Percentiles rank a stretch among this genome's conserved stretches.
These are phyloP conservation scores for Mustela lutreola DNA, from an alignment of 2,113 vertebrate species.

Conservation along the genomic window DNA sequence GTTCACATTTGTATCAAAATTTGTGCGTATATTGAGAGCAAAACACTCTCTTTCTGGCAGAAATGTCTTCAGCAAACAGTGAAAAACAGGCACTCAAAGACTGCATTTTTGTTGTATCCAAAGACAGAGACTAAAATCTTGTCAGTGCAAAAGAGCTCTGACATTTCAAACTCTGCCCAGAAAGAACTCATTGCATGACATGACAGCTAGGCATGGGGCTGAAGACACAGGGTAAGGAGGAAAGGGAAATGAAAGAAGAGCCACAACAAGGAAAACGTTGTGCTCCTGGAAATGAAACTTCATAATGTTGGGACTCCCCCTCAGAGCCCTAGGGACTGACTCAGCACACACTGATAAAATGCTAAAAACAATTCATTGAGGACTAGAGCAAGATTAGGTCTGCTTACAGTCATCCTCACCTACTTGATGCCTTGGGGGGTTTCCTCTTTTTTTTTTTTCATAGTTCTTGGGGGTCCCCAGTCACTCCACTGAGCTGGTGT, in stretches of 20 bases:
- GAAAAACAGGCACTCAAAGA: background rate
- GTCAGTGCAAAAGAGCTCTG: background rate
- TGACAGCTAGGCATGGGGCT: background rate
- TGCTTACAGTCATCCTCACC: background rate
- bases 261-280: slow-evolving; percentile 66
- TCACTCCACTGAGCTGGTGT: background rate
- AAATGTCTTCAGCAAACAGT: slow-evolving; percentile 35
- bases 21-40: background rate
- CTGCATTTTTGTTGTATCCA: background rate
- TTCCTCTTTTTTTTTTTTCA: background rate
- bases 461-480: background rate
- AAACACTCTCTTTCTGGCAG: background rate
- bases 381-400: background rate
- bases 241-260: slow-evolving; percentile 74
- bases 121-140: slow-evolving; percentile 24
- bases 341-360: slow-evolving; percentile 56
- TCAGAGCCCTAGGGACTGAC: slow-evolving; percentile 48
- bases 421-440: background rate
- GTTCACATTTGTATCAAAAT: background rate
- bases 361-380: background rate
- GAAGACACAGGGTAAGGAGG: slow-evolving; percentile 22
- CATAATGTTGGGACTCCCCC: slow-evolving; percentile 70
- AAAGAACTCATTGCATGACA: background rate
- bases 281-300: slow-evolving; percentile 78
- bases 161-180: slow-evolving; percentile 42